These are phyloP conservation scores for Grammomys surdaster DNA, from an alignment of 2,113 vertebrate genomes.

Conservation along the genomic window DNA sequence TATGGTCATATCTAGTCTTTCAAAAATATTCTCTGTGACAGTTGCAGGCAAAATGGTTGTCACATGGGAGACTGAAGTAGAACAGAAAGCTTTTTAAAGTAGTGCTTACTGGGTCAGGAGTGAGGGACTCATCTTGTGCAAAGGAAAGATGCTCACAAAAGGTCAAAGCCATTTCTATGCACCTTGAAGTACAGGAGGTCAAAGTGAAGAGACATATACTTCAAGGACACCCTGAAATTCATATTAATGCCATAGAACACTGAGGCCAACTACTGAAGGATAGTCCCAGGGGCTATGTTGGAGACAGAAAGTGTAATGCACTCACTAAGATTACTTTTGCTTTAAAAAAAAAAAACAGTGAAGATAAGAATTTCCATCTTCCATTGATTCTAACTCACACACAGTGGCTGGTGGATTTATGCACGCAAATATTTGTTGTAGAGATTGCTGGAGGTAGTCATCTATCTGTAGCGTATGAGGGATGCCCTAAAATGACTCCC, in stretches of 20 bases:
- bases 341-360: background rate
- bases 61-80: conserved; percentile 48
- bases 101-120: conserved; percentile 8
- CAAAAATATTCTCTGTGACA: conserved; percentile 71
- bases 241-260: conserved; percentile 29
- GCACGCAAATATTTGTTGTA: background rate
- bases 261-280: conserved; percentile 10
- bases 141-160: conserved; percentile 28
- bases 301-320: background rate
- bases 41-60: conserved; percentile 46
- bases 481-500: background rate
- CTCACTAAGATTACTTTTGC: background rate
- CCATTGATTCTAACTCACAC: background rate
- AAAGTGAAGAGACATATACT: conserved; percentile 51
- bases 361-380: background rate
- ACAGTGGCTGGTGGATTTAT: no score
- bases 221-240: conserved; percentile 66
- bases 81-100: conserved; percentile 61
- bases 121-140: conserved; percentile 4
- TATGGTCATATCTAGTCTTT: conserved; percentile 56
- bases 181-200: conserved; percentile 40
- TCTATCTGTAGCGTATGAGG: background rate
- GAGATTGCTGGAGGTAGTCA: background rate
- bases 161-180: conserved; percentile 60
- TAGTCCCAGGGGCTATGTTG: background rate